Conservation (phyloP, 1,140 invertebrate species). For the Bombyx mandarina region DNA sequence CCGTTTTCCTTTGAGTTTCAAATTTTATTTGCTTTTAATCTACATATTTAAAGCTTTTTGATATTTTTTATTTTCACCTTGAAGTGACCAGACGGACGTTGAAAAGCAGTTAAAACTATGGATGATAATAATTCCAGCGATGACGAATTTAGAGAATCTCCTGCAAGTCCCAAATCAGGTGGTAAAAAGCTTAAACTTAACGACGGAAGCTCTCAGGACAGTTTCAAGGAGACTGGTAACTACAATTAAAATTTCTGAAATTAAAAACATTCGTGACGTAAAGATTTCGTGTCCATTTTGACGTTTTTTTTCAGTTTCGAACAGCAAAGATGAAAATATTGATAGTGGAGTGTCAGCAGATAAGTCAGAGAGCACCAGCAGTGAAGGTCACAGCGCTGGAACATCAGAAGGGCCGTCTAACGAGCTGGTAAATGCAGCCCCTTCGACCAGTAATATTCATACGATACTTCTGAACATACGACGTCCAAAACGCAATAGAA, state of each 20-base stretch:
- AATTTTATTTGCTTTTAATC: no score
- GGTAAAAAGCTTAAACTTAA: constrained; percentile 62
- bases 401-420: constrained; percentile 34
- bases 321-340: constrained; percentile 50
- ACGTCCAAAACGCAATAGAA: constrained; percentile 32
- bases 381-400: constrained; percentile 37
- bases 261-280: constrained; percentile 24
- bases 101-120: constrained; percentile 24
- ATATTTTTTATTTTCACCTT: no score
- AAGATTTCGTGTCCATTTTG: constrained; percentile 29
- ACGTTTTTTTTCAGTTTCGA: constrained; percentile 34
- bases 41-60: no score
- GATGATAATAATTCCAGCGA: constrained; percentile 57
- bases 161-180: constrained; percentile 42
- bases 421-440: constrained; percentile 38
- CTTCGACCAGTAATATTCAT: constrained; percentile 45
- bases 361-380: constrained; percentile 64
- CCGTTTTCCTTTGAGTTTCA: background rate
- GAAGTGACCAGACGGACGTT: no score
- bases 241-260: constrained; percentile 3
- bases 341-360: constrained; percentile 64
- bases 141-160: constrained; percentile 50
- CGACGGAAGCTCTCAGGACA: constrained; percentile 59
- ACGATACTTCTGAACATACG: constrained; percentile 46
- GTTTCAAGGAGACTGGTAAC: constrained; percentile 48